Evolutionary conservation across 2,888 invertebrate genomes (phyloP).

Genomic region (Halictus quadricinctus): DNA sequence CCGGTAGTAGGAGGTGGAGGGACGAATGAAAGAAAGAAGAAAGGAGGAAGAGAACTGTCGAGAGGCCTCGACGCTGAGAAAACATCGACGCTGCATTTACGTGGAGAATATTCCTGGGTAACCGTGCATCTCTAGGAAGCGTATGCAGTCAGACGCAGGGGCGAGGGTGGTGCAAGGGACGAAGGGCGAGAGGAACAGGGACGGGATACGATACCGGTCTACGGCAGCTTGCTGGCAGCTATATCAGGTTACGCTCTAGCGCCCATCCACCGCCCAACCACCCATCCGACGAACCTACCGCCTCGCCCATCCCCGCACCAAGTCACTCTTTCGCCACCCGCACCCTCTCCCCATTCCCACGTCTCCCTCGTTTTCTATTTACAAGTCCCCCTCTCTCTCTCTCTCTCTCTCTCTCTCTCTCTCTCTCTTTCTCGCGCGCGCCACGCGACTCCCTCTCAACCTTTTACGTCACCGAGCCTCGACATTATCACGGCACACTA

Average conservation of each 20-base stretch:
- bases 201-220: slow-evolving; percentile 63
- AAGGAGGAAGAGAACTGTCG: slow-evolving; percentile 39
- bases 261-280: slow-evolving; percentile 65
- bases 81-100: slow-evolving; percentile 73
- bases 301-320: slow-evolving; percentile 39
- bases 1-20: background rate
- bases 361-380: slow-evolving; percentile 50
- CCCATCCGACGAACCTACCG: slow-evolving; percentile 8
- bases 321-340: slow-evolving; percentile 39
- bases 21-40: slow-evolving; percentile 13
- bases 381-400: slow-evolving; percentile 15
- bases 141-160: slow-evolving; percentile 54
- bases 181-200: slow-evolving; percentile 32
- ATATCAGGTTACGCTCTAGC: slow-evolving; percentile 75
- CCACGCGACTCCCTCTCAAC: slow-evolving; percentile 23
- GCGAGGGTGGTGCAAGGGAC: slow-evolving; percentile 33
- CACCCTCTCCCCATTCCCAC: background rate
- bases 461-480: slow-evolving; percentile 64
- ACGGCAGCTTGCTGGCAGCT: slow-evolving; percentile 72
- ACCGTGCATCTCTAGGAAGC: slow-evolving; percentile 65
- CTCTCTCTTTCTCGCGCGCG: background rate
- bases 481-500: slow-evolving; percentile 67
- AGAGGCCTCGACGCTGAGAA: slow-evolving; percentile 62
- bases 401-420: background rate
- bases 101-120: slow-evolving; percentile 67